Conservation (phyloP, 1,140 invertebrate genomes). For the Octopus bimaculoides region DNA sequence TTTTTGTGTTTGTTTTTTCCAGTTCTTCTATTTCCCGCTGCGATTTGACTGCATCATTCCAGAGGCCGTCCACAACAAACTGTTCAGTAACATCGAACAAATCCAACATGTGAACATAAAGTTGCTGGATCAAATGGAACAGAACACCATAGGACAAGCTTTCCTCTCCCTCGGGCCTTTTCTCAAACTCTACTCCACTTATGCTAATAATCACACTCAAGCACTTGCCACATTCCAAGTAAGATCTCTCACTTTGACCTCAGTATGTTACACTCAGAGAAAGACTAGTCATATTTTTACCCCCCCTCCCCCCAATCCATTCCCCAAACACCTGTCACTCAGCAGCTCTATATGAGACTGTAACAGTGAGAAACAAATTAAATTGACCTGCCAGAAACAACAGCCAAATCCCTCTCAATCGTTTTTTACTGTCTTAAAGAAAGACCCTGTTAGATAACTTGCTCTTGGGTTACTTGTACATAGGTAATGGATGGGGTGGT, state of each 20-base stretch:
- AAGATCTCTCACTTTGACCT: background rate
- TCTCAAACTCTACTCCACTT: constrained; percentile 75
- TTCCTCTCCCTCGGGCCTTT: constrained; percentile 73
- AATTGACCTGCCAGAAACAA: no score
- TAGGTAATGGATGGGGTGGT: no score
- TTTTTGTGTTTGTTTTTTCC: constrained; percentile 30
- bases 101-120: constrained; percentile 72
- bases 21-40: constrained; percentile 70
- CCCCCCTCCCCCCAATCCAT: no score
- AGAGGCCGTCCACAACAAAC: constrained; percentile 60
- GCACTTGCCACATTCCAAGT: constrained; percentile 54
- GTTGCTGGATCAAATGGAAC: constrained; percentile 66
- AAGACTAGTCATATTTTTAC: no score
- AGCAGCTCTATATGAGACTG: no score
- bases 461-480: no score
- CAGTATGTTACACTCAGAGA: no score
- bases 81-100: constrained; percentile 73
- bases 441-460: no score
- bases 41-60: constrained; percentile 64
- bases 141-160: constrained; percentile 66
- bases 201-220: constrained; percentile 73
- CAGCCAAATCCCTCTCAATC: no score
- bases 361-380: no score
- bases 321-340: no score
- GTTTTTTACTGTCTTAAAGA: no score